These are phyloP conservation scores for Nanger granti DNA, from an alignment of 2,113 vertebrate genomes.

Conservation along the genomic window DNA sequence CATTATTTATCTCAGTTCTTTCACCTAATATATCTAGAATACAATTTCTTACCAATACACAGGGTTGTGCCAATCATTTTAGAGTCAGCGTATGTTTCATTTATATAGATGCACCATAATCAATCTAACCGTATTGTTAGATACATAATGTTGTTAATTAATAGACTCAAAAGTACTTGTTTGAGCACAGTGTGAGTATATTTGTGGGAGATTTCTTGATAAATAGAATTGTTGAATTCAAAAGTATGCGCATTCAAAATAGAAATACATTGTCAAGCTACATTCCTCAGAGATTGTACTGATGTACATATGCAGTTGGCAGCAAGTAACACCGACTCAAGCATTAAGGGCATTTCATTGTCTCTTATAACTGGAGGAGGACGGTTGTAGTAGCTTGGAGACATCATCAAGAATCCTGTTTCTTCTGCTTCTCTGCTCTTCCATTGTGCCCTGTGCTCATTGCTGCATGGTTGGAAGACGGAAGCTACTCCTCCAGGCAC, in stretches of 20 bases:
- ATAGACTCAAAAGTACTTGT: slow-evolving; percentile 13
- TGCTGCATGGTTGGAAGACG: background rate
- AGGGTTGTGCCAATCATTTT: background rate
- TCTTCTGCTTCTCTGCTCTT: background rate
- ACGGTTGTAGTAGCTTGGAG: background rate
- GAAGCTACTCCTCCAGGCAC: background rate
- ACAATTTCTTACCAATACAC: background rate
- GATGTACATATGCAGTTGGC: slow-evolving; percentile 24
- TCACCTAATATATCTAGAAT: background rate
- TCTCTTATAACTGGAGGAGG: background rate
- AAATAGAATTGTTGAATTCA: slow-evolving; percentile 31
- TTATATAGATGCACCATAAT: background rate
- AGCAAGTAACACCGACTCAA: background rate
- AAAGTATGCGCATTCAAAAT: background rate
- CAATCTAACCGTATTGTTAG: slow-evolving; percentile 8
- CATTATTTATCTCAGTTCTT: background rate
- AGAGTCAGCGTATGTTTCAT: background rate
- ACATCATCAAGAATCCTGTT: background rate
- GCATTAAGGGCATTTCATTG: background rate
- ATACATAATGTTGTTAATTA: background rate
- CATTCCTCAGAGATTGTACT: background rate
- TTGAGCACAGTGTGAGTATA: background rate
- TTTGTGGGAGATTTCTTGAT: slow-evolving; percentile 16
- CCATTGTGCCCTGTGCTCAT: background rate
- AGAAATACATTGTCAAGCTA: slow-evolving; percentile 29